These are phyloP conservation scores for Folsomia candida DNA, from an alignment of 2,888 invertebrate genomes.

Conservation along the genomic window DNA sequence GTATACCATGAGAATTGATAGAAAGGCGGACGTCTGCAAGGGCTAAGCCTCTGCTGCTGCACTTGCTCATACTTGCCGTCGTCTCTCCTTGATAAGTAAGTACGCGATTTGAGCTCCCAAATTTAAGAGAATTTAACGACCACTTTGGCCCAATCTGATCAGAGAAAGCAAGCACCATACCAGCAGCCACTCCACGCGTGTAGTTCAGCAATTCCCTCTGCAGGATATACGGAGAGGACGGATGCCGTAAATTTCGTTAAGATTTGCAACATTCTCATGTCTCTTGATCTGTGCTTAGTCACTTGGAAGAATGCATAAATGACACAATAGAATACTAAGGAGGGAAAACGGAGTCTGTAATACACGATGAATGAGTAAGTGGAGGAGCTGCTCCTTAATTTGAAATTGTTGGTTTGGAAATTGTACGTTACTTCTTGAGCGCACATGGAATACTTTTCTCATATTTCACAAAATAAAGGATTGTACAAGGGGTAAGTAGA, in stretches of 20 bases:
- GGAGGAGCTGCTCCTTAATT: not conserved
- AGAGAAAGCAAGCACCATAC: not conserved
- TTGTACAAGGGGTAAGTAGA: not conserved
- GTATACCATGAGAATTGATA: not conserved
- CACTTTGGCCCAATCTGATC: conserved; percentile 5
- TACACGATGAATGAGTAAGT: not conserved
- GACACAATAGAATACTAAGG: conserved; percentile 5
- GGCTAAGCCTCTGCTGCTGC: too few species aligned
- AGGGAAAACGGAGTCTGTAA: not conserved
- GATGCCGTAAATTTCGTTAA: conserved; percentile 11
- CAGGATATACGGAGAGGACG: conserved; percentile 1
- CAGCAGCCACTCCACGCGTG: not conserved
- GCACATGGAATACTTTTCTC: not conserved
- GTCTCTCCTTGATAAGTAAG: not conserved
- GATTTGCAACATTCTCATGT: conserved; percentile 14
- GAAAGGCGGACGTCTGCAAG: too few species aligned
- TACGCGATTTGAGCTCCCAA: not conserved
- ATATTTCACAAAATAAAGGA: not conserved
- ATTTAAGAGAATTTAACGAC: conserved; percentile 9
- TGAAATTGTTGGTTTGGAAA: not conserved
- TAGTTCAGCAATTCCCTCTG: too few species aligned
- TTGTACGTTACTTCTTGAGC: not conserved
- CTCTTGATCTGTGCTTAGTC: conserved; percentile 6
- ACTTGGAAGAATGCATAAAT: conserved; percentile 6
- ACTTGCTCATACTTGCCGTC: too few species aligned